Base-by-base conservation (phyloP, 2,113 vertebrate genomes). In the Pyxicephalus adspersus region DNA sequence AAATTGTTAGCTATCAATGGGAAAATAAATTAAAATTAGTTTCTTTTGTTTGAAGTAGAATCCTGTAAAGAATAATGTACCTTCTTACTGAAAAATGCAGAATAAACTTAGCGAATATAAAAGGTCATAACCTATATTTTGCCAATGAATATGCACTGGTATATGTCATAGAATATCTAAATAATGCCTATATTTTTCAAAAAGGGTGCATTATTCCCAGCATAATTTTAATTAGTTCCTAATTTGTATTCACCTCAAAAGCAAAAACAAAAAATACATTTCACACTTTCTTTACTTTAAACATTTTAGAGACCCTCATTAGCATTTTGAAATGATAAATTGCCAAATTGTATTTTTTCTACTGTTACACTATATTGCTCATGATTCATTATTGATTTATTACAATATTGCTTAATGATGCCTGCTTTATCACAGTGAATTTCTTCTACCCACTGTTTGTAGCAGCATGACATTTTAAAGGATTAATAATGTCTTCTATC, bases 351-450 rank as follows among this genome's bases (percentile, higher is more conserved):
- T 74, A 83, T 50, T 83, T 84, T 58, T 83, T 77, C 80, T 54
- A 66, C 13, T 25, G 71, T 23, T 2, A 7, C 65, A 38, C 84
- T 86, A 66, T 82, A 76, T 86, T 87, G 73, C 58, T 64, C 83
- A 55, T 83, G 76, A 81, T 66, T 80, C 63, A 70, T 83, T 85
- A 85, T 85, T 65, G 82, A 88, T 86, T 70, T 58, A 63, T 84
- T 81, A 82, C 51, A 72, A 82, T 65, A 70, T 51, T 85, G 34
- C 80, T 85, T 83, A 85, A 84, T 83, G 79, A 65, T 85, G 58
- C 38, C 64, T 88, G 75, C 73, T 78, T 74, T 66, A 86, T 72
- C 23, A 71, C 64, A 66, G 58, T 80, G 66, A 63, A 34, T 76
- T 60, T 75, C 51, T 86, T 84, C 77, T 67, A 54, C 22, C 20